phyloP scores from a whole-genome alignment of 2,113 vertebrate genomes.

The Zingel zingel region DNA sequence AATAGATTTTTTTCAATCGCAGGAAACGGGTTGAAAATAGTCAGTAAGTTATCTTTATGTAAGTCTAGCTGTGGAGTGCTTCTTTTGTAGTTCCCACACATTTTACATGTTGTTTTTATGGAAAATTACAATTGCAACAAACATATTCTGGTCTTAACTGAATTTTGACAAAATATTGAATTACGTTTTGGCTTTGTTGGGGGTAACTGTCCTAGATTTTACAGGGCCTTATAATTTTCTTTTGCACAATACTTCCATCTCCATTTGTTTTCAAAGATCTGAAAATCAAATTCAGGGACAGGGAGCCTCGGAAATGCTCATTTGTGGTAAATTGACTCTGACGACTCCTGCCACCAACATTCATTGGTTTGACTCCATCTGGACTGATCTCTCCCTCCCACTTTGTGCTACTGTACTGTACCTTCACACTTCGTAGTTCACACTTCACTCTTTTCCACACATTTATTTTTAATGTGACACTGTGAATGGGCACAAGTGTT shows the following conservation, averaged over 20 bases:
- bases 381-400: slow-evolving; percentile 41
- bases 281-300: slow-evolving; percentile 1
- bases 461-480: slow-evolving; percentile 69
- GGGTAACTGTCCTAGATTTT: neutral
- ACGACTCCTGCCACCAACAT: slow-evolving; percentile 1
- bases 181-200: no score
- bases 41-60: no score
- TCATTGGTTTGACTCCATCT: slow-evolving; percentile 57
- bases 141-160: neutral
- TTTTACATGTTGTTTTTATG: neutral
- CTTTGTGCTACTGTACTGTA: slow-evolving; percentile 56
- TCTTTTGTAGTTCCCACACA: neutral
- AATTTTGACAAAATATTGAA: neutral
- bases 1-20: no score
- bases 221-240: neutral
- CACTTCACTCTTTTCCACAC: slow-evolving; percentile 52
- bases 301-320: neutral
- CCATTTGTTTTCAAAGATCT: neutral
- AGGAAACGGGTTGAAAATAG: no score
- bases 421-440: slow-evolving; percentile 64
- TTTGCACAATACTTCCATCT: neutral
- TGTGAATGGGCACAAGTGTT: slow-evolving; percentile 18
- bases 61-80: no score
- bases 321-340: slow-evolving; percentile 39
- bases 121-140: neutral